Evolutionary conservation across 2,888 invertebrate genomes (phyloP).

Genomic region (Drosophila cognata): DNA sequence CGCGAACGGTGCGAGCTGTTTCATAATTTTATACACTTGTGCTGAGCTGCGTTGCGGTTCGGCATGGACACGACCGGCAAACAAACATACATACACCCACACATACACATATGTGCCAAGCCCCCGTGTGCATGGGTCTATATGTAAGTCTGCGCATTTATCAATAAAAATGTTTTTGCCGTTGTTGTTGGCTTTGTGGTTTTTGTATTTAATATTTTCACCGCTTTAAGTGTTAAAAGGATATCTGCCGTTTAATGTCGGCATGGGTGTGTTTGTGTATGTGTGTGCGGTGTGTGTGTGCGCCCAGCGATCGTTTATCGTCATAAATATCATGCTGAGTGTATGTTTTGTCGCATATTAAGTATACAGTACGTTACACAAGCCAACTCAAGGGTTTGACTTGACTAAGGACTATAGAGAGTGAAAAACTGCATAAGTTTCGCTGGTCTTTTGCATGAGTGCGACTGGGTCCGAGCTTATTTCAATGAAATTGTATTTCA

Average conservation of each 20-base stretch:
- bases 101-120: constrained; percentile 17
- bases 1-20: constrained; percentile 71
- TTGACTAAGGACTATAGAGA: constrained; percentile 11
- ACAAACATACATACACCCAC: constrained; percentile 34
- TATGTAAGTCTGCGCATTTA: constrained; percentile 75
- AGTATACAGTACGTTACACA: constrained; percentile 67
- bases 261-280: constrained; percentile 37
- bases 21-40: constrained; percentile 82
- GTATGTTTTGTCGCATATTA: constrained; percentile 56
- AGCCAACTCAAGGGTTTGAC: constrained; percentile 44
- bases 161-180: constrained; percentile 79
- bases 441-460: constrained; percentile 9
- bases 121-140: constrained; percentile 21
- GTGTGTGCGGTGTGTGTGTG: constrained; percentile 17
- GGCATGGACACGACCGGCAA: constrained; percentile 68
- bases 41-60: constrained; percentile 71
- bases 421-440: constrained; percentile 29
- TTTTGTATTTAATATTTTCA: constrained; percentile 79
- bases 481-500: constrained; percentile 41
- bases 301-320: constrained; percentile 58
- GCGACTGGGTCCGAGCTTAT: not conserved
- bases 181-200: constrained; percentile 79
- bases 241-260: constrained; percentile 76
- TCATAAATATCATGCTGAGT: constrained; percentile 67
- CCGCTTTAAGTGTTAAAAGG: constrained; percentile 82